These are phyloP conservation scores for Hippocampus comes DNA, from an alignment of 2,113 vertebrate genomes.

Conservation along the genomic window DNA sequence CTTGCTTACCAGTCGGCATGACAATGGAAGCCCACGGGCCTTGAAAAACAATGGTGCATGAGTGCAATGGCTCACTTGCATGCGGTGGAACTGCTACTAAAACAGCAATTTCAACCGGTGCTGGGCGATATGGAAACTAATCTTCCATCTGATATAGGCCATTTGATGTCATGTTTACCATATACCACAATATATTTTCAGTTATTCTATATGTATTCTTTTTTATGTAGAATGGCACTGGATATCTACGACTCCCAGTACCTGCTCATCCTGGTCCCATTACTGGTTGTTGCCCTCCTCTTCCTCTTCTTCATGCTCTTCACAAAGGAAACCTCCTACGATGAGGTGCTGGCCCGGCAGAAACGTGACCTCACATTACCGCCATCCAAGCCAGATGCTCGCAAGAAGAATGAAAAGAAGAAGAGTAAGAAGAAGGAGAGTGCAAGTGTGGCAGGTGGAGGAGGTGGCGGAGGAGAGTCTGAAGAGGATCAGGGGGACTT, in stretches of 20 bases:
- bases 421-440: constrained; percentile 95
- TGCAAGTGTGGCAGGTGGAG: constrained; percentile 69
- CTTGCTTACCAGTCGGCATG: too few species aligned
- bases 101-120: too few species aligned
- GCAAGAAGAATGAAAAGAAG: constrained; percentile 93
- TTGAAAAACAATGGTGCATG: too few species aligned
- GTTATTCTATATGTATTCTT: too few species aligned
- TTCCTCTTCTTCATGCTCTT: constrained; percentile 99
- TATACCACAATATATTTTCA: too few species aligned
- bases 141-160: too few species aligned
- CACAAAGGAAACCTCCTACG: constrained; percentile 97
- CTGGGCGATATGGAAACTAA: too few species aligned
- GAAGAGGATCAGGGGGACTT: constrained; percentile 89
- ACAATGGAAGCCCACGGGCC: too few species aligned
- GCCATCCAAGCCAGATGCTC: constrained; percentile 79
- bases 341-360: constrained; percentile 92
- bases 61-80: too few species aligned
- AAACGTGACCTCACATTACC: constrained; percentile 86
- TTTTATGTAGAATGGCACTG: constrained; percentile 80
- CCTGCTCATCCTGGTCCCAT: constrained; percentile 90
- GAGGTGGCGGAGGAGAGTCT: constrained; percentile 82
- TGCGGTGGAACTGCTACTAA: too few species aligned
- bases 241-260: constrained; percentile 95
- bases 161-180: too few species aligned
- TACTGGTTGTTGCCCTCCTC: constrained; percentile 88